Evolutionary conservation across 1,140 invertebrate genomes (phyloP), one percentile per base, ranked within the genome.

Genomic region (Drosophila littoralis): DNA sequence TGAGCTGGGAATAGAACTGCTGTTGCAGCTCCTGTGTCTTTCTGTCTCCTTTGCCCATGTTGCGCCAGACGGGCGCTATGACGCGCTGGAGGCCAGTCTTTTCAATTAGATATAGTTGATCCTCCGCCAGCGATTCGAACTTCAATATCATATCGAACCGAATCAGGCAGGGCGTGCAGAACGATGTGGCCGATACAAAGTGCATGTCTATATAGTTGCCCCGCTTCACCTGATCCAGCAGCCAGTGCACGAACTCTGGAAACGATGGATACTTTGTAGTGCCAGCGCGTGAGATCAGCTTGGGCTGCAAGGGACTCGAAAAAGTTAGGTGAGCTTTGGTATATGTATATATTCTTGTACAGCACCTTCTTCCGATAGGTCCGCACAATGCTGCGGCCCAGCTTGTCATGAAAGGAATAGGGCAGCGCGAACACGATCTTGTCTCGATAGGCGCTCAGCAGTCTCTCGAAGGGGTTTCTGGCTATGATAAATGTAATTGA

Each of bases 101-200:
- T 88, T 96, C 94, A 73, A 97, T 96, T 76, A 97, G 93, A 93
- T 96, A 97, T 91, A 95, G 94, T 92, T 97, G 97, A 93, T 98
- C 97, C 79, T 96, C 95, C 93, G 97, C 93, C 46, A 98, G 93
- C 6, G 97, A 97, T 93, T 98, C 97, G 91, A 97, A 98, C 93
- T 98, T 97, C 32, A 97, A 95, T 54, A 98, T 96, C 46, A 97
- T 94, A 88, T 98, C 96, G 86, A 98, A 98, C 78, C 96, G 93
- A 42, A 98, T 96, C 93, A 96, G 94, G 93, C 97, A 98, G 0
- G 97, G 97, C 22, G 97, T 97, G 86, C 98, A 98, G 81, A 98
- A 97, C 77, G 95, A 94, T 7, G 95, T 95, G 67, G 97, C 96
- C 0, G 97, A 96, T 32, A 96, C 96, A 96, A 97, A 98, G 91